Base-by-base conservation (phyloP, 2,113 vertebrate species). In the Lampris incognitus region DNA sequence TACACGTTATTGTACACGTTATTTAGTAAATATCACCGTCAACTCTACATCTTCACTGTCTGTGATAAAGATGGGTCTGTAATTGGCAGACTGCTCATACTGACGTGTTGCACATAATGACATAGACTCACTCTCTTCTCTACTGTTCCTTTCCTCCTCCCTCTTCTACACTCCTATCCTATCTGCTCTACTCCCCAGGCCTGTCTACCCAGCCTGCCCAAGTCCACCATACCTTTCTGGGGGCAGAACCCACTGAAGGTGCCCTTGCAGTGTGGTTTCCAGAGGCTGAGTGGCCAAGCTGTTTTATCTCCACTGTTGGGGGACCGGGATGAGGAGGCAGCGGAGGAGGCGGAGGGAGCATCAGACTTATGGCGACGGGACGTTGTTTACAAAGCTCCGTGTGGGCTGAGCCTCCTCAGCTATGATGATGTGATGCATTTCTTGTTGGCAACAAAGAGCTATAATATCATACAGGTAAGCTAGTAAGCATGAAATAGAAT, bases 351-450 rank as follows among this genome's bases (percentile, higher is more conserved):
- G 3, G 78, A 86, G 0, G 72, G 92, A 63, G 52, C 63, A 13
- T 9, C 36, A 1, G 50, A 37, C 0, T 39, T 5, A 36, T 6
- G 3, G 54, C 6, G 54, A 46, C 65, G 49, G 38, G 93, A 94
- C 0, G 95, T 98, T 4, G 74, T 92, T 56, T 99, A 99, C 58
- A 96, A 93, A 87, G 89, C 97, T 1, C 97, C 98, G 0, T 99
- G 98, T 6, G 97, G 98, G 7, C 95, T 87, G 54, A 93, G 92
- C 66, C 93, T 99, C 24, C 88, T 94, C 66, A 94, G 91, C 85
- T 89, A 94, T 13, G 85, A 87, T 3, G 97, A 98, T 0, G 96
- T 99, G 69, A 92, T 83, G 41, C 86, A 86, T 48, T 99, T 96
- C 82, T 89, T 99, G 81, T 83, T 91, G 80, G 92, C 95, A 78